These are phyloP conservation scores for Cygnus atratus DNA, from an alignment of 2,113 vertebrate genomes.

Conservation along the genomic window DNA sequence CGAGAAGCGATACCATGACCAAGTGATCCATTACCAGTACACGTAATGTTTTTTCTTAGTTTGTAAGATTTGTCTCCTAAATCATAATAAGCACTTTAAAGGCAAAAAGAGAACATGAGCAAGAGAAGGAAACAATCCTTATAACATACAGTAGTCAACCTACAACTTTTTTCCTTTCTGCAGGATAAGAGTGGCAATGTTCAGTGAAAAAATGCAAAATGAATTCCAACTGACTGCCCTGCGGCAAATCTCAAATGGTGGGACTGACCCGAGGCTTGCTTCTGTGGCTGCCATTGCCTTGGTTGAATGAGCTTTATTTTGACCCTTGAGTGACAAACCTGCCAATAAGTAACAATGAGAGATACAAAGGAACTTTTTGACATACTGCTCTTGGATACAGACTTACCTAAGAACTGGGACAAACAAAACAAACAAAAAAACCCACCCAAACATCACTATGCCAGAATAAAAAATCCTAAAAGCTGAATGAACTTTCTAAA, in stretches of 20 bases:
- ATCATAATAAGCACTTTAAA: background rate
- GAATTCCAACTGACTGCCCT: conserved; percentile 32
- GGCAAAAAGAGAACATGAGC: background rate
- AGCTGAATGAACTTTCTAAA: conserved; percentile 11
- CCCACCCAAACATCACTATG: background rate
- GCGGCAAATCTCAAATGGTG: conserved; percentile 22
- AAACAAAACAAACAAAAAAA: background rate
- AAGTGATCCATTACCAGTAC: background rate
- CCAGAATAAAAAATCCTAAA: background rate
- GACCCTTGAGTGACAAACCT: conserved; percentile 32
- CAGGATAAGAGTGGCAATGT: background rate
- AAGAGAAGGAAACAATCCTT: background rate
- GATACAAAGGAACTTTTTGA: conserved; percentile 26
- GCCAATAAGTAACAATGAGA: conserved; percentile 18
- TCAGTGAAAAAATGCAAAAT: conserved; percentile 38
- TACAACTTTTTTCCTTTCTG: background rate
- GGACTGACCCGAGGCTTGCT: conserved; percentile 18
- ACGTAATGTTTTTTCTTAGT: background rate
- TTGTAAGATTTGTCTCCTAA: background rate
- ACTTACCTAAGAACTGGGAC: background rate
- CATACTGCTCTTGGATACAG: background rate
- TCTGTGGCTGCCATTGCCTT: background rate
- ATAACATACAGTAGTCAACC: background rate
- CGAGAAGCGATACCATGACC: background rate
- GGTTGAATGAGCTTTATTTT: conserved; percentile 40